Conservation (phyloP, 2,113 vertebrate genomes). For the Podiceps cristatus region DNA sequence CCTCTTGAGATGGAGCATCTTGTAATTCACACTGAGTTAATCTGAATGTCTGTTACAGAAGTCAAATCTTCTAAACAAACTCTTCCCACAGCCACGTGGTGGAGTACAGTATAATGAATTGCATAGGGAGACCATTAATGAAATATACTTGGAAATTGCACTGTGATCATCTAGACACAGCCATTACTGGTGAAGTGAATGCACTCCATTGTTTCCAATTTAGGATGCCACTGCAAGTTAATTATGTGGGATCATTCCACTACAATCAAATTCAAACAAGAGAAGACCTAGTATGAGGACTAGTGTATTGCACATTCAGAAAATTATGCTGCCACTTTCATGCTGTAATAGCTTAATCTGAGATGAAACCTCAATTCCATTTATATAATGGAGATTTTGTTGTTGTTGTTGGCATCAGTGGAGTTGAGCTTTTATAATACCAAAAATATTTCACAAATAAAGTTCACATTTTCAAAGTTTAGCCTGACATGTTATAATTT, state of each 20-base stretch:
- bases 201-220: not conserved
- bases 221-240: not conserved
- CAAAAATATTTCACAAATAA: not conserved
- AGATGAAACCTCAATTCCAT: not conserved
- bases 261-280: not conserved
- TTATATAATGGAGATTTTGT: not conserved
- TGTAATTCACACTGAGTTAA: not conserved
- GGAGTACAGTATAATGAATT: not conserved
- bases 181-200: not conserved
- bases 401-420: not conserved
- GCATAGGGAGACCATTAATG: not conserved
- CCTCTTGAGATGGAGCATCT: not conserved
- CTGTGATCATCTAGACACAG: not conserved
- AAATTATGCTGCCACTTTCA: not conserved
- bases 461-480: not conserved
- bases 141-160: not conserved
- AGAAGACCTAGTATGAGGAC: not conserved
- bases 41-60: not conserved
- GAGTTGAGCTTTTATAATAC: not conserved
- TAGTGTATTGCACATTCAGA: not conserved
- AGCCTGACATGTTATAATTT: not conserved
- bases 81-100: not conserved
- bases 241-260: not conserved
- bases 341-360: not conserved
- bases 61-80: not conserved